phyloP scores from a whole-genome alignment of 2,888 invertebrate genomes.

The Apoderus coryli region DNA sequence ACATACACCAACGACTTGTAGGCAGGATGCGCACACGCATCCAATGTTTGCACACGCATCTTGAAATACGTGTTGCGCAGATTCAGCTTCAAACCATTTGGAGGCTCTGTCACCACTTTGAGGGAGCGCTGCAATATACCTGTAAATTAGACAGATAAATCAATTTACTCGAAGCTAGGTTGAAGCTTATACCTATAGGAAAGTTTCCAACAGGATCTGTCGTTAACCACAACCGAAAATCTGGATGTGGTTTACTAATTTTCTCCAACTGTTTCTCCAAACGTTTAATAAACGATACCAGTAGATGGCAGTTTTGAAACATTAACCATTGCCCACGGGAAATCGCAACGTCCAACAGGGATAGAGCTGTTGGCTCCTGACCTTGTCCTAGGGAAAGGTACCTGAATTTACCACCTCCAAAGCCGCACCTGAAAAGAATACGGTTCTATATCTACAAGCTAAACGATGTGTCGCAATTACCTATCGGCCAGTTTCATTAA shows the following conservation, averaged over 20 bases:
- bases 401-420: constrained; percentile 64
- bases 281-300: constrained; percentile 62
- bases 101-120: constrained; percentile 83
- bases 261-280: constrained; percentile 74
- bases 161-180: too few species aligned
- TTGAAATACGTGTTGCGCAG: constrained; percentile 80
- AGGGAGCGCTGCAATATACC: constrained; percentile 29
- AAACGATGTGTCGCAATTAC: too few species aligned
- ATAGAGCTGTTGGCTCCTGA: constrained; percentile 71
- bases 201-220: constrained; percentile 78
- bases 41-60: constrained; percentile 57
- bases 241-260: constrained; percentile 69
- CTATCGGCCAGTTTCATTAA: constrained; percentile 64
- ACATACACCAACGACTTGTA: constrained; percentile 76
- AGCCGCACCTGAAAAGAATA: constrained; percentile 39
- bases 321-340: constrained; percentile 80
- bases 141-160: too few species aligned
- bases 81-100: constrained; percentile 75
- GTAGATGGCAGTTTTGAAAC: constrained; percentile 82
- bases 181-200: constrained; percentile 78
- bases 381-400: constrained; percentile 88
- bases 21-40: constrained; percentile 57
- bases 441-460: too few species aligned
- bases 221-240: constrained; percentile 86
- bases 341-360: constrained; percentile 51